Evolutionary conservation across 53 echinoderm and acorn worm species (phyloP).

Genomic region (Zoroaster sp.): DNA sequence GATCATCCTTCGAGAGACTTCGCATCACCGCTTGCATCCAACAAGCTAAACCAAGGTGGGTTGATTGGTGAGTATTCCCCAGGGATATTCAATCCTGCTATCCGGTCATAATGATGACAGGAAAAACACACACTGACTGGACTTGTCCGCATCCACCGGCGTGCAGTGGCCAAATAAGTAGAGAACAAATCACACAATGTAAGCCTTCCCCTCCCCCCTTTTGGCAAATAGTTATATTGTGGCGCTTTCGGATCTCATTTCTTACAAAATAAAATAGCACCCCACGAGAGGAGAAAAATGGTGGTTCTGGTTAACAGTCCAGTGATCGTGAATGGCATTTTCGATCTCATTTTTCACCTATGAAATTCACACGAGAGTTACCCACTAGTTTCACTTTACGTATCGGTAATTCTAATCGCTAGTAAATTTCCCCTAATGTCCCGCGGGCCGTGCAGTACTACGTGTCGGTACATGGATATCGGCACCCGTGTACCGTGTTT

Average conservation of each 20-base stretch:
- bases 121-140: background rate
- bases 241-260: background rate
- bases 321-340: background rate
- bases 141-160: background rate
- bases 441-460: background rate
- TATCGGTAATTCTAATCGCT: slow-evolving; percentile 35
- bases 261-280: background rate
- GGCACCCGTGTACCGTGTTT: background rate
- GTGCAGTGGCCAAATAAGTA: background rate
- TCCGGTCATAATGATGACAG: background rate
- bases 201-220: background rate
- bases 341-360: background rate
- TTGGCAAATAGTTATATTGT: background rate
- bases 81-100: background rate
- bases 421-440: background rate
- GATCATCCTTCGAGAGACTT: background rate
- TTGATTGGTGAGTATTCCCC: background rate
- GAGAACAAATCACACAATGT: background rate
- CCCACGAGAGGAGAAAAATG: background rate
- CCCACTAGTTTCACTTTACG: background rate
- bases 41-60: background rate
- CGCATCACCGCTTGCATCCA: background rate
- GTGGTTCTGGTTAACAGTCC: background rate
- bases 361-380: background rate
- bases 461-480: slow-evolving; percentile 7